phyloP scores from a whole-genome alignment of 2,888 invertebrate genomes.

The Dione vanillae region DNA sequence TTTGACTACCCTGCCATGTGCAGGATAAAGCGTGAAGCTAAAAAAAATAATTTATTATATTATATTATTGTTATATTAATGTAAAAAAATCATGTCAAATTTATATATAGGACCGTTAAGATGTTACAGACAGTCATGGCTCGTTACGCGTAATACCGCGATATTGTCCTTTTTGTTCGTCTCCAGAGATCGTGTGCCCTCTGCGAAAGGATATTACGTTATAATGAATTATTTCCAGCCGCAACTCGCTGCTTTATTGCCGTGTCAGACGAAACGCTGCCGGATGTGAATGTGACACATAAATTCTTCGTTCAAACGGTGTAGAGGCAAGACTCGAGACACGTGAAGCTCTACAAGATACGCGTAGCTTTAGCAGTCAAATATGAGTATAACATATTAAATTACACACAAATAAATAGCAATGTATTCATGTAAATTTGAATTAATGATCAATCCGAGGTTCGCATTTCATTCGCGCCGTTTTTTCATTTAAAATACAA shows the following conservation, averaged over 20 bases:
- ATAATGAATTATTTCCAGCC: slow-evolving; percentile 50
- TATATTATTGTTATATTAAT: no score
- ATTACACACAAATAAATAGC: not conserved
- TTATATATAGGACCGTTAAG: not conserved
- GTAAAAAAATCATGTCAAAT: not conserved
- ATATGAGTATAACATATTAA: not conserved
- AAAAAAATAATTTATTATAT: no score
- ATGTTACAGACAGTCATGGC: slow-evolving; percentile 35
- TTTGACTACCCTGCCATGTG: no score
- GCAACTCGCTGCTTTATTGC: slow-evolving; percentile 44
- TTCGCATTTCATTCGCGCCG: not conserved
- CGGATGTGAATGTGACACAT: slow-evolving; percentile 24
- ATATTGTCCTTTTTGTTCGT: slow-evolving; percentile 49
- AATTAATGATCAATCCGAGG: not conserved
- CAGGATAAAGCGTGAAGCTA: no score
- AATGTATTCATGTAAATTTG: not conserved
- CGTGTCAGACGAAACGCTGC: slow-evolving; percentile 38
- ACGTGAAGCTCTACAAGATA: slow-evolving; percentile 6
- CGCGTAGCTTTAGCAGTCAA: slow-evolving; percentile 8
- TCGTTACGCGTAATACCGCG: slow-evolving; percentile 44
- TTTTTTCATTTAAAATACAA: slow-evolving; percentile 15
- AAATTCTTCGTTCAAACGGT: slow-evolving; percentile 24
- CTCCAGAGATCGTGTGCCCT: slow-evolving; percentile 43
- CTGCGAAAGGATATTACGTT: slow-evolving; percentile 45
- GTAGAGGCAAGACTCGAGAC: slow-evolving; percentile 3